Base-by-base conservation (phyloP, 2,113 vertebrate species). In the Amblyopsis rosae region DNA sequence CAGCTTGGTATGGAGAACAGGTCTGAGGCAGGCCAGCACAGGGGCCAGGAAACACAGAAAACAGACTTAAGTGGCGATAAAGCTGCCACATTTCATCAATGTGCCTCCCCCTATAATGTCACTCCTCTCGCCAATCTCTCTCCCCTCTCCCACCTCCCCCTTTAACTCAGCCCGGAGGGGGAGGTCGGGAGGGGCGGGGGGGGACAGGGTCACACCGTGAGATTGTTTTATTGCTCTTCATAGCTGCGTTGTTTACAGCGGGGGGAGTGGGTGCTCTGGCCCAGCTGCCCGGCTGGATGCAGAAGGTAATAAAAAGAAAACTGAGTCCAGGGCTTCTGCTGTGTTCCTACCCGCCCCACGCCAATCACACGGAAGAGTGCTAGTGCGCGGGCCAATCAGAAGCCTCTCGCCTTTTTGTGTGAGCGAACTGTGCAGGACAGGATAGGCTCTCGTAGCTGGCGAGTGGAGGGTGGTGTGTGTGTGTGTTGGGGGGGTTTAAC, bases 181-280 rank as follows among this genome's bases (percentile, higher is more conserved):
- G 66, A 47, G 62, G 61, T 19, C 59, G 62, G 26, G 64, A 10
- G 64, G 19, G 64, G 55, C 64, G 75, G 64, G 73, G 67, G 32
- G 13, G n/a, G 50, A 47, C 15, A 13, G 56, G 77, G 76, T 73
- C 57, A 69, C 41, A 45, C 41, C 12, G 69, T 47, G 46, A 57
- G 60, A 78, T 84, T 80, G 76, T 79, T 82, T 82, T 66, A 49
- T 51, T 46, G 63, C 65, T 79, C 83, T 88, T 87, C 85, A 85
- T 68, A 65, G 79, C 65, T 60, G 74, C 53, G 79, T 84, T 88
- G 86, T 90, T 85, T 46, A 46, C 58, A 46, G 16, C 61, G 59
- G 69, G 62, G 50, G 57, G 68, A 47, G 50, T 3, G 26, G 53
- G 32, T 16, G 12, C 59, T 73, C 53, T 65, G 64, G 16, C 32